phyloP scores from a whole-genome alignment of 2,888 invertebrate genomes.

The Lasioglossum oenotherae region DNA sequence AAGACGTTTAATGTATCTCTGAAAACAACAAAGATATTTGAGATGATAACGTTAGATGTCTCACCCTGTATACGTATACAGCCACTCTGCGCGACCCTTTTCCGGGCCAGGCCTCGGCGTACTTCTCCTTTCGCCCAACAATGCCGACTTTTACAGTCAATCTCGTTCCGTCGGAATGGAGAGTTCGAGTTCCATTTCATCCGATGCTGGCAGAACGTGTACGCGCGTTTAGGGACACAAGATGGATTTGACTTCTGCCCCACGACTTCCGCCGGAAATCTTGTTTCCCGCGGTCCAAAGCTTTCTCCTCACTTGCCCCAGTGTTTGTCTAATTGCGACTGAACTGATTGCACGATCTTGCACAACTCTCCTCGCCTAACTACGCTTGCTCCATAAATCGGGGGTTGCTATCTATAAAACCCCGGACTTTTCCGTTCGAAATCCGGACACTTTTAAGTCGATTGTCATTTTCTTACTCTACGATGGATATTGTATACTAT shows the following conservation, averaged over 20 bases:
- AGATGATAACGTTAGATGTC: too few relatives aligned
- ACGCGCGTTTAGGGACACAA: constrained; percentile 4
- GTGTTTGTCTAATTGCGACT: constrained; percentile 9
- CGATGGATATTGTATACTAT: too few relatives aligned
- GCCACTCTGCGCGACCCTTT: constrained; percentile 41
- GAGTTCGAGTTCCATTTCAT: constrained; percentile 46
- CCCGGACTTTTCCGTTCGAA: too few relatives aligned
- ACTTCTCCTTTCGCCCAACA: constrained; percentile 43
- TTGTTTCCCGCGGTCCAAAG: constrained; percentile 17
- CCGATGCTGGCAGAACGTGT: constrained; percentile 10
- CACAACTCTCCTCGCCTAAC: neutral
- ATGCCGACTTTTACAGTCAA: constrained; percentile 65
- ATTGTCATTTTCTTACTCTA: too few relatives aligned
- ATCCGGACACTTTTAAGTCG: too few relatives aligned
- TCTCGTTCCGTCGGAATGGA: constrained; percentile 56
- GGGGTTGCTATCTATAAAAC: too few relatives aligned
- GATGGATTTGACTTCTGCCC: constrained; percentile 42
- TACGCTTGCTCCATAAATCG: neutral
- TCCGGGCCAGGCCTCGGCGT: constrained; percentile 13
- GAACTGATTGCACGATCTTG: neutral
- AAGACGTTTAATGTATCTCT: too few relatives aligned
- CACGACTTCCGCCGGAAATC: constrained; percentile 22
- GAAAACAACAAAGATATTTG: too few relatives aligned
- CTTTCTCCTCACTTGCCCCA: neutral
- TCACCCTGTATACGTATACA: neutral